Evolutionary conservation across 2,888 invertebrate genomes (phyloP).

Genomic region (Acrobasis suavella): DNA sequence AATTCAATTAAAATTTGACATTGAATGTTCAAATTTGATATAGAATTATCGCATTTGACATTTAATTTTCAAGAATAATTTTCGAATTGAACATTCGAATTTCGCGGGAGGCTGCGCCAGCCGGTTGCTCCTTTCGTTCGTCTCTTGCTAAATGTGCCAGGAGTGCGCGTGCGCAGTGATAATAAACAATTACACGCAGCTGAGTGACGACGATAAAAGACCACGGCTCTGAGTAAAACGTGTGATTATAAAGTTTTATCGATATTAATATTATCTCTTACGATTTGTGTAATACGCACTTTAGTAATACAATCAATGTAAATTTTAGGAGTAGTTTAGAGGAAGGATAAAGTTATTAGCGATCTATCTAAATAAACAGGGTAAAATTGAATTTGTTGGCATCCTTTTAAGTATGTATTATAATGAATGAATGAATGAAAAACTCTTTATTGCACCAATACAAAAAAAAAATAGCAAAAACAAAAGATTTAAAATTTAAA

Average conservation of each 20-base stretch:
- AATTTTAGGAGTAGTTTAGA: neutral
- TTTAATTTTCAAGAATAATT: slow-evolving; percentile 1
- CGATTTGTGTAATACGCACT: neutral
- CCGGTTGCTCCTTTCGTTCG: slow-evolving; percentile 17
- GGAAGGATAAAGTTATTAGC: no score
- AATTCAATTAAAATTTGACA: slow-evolving; percentile 14
- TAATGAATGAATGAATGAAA: no score
- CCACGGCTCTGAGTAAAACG: neutral
- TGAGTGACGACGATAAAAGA: slow-evolving; percentile 11
- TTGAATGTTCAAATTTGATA: slow-evolving; percentile 7
- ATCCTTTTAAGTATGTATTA: no score
- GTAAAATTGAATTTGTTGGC: no score
- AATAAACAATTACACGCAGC: slow-evolving; percentile 18
- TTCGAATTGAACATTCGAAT: slow-evolving; percentile 6
- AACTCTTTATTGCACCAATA: no score
- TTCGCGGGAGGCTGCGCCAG: slow-evolving; percentile 11
- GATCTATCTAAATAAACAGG: no score
- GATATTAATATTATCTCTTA: slow-evolving; percentile 8
- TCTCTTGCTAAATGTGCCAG: slow-evolving; percentile 15
- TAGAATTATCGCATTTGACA: neutral
- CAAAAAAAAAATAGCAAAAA: no score
- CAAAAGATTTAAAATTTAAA: no score
- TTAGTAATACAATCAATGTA: neutral
- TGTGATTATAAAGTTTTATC: neutral
- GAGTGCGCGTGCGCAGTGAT: slow-evolving; percentile 16